Conservation (phyloP, 2,888 invertebrate species). For the Adineta ricciae region DNA sequence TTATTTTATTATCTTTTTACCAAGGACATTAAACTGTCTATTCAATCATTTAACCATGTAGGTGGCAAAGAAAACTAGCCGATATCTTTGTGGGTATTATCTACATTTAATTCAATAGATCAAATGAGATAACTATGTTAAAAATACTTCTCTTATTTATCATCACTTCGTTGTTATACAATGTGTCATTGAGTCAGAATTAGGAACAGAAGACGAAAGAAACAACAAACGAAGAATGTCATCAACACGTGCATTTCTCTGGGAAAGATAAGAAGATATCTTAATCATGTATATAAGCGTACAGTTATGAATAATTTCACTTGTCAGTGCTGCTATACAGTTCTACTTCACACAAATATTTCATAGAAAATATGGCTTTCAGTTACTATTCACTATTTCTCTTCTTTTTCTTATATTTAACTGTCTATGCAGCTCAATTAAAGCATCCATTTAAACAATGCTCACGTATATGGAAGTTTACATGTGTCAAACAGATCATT, state of each 20-base stretch:
- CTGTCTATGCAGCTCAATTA: background rate
- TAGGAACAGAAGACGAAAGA: background rate
- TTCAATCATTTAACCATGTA: too few relatives aligned
- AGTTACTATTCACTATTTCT: background rate
- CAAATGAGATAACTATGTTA: background rate
- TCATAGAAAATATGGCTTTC: background rate
- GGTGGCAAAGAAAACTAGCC: too few relatives aligned
- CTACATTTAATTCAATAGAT: background rate
- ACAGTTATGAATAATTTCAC: background rate
- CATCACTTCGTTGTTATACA: background rate
- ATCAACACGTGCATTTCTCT: background rate
- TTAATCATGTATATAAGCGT: background rate
- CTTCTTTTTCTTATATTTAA: background rate
- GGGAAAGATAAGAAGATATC: background rate
- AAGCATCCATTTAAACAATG: slow-evolving; percentile 16
- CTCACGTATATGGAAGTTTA: background rate
- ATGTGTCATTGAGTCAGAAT: background rate
- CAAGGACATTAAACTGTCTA: too few relatives aligned
- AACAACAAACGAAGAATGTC: background rate
- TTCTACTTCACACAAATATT: background rate
- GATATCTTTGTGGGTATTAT: background rate
- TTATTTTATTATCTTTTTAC: too few relatives aligned
- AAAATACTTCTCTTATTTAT: background rate
- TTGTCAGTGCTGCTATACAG: background rate
- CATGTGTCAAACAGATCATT: too few relatives aligned